phyloP scores from a whole-genome alignment of 2,797 vertebrate species.

The Gouania willdenowi region DNA sequence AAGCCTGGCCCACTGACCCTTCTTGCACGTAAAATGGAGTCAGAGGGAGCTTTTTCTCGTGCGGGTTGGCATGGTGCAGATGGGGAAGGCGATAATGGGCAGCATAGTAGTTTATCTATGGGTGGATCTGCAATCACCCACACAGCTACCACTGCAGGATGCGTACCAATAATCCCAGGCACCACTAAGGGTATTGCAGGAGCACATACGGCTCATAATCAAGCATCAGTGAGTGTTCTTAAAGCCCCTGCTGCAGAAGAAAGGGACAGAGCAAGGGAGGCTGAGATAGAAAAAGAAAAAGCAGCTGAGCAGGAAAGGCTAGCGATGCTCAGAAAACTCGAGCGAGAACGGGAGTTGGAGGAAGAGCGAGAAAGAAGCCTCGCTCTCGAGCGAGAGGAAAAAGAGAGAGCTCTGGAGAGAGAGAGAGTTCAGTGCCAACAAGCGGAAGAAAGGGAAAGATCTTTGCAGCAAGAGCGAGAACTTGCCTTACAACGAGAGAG shows the following conservation, averaged over 20 bases:
- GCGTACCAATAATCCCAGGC: slow-evolving; percentile 51
- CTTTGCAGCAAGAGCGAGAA: slow-evolving; percentile 45
- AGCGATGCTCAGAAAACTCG: slow-evolving; percentile 51
- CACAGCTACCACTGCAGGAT: slow-evolving; percentile 56
- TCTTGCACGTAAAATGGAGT: slow-evolving; percentile 76
- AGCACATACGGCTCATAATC: slow-evolving; percentile 45
- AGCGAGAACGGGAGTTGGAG: slow-evolving; percentile 43
- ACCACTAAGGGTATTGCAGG: slow-evolving; percentile 48
- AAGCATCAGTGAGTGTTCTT: slow-evolving; percentile 62
- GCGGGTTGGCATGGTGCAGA: slow-evolving; percentile 59
- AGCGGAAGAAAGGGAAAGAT: slow-evolving; percentile 57
- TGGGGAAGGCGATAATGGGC: slow-evolving; percentile 48
- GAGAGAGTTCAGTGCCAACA: slow-evolving; percentile 54
- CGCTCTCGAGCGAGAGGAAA: slow-evolving; percentile 45
- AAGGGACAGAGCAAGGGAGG: slow-evolving; percentile 46
- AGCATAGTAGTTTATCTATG: slow-evolving; percentile 40
- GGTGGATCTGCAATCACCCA: slow-evolving; percentile 58
- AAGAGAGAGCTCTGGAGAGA: slow-evolving; percentile 45
- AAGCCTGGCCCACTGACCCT: slow-evolving; percentile 74
- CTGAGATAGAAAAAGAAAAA: slow-evolving; percentile 45
- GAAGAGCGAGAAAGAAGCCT: slow-evolving; percentile 47
- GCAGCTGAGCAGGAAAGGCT: slow-evolving; percentile 53
- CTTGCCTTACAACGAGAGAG: slow-evolving; percentile 53
- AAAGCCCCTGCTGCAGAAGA: slow-evolving; percentile 52
- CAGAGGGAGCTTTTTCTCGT: slow-evolving; percentile 74